Evolutionary conservation across 1,140 invertebrate species (phyloP), one percentile per base, ranked within the genome.

Genomic region (Zaprionus taronus): DNA sequence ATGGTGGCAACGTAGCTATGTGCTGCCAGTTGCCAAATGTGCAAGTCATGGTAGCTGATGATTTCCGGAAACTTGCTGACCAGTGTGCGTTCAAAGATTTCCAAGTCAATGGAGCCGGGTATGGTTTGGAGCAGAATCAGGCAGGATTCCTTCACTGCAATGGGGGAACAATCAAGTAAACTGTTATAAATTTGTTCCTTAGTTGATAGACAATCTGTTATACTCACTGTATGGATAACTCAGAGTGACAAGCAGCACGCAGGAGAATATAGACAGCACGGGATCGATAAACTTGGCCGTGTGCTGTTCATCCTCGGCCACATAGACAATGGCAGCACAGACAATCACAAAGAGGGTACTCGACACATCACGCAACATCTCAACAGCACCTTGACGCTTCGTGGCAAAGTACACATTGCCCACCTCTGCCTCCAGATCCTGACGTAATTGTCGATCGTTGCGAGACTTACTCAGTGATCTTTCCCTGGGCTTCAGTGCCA

Each of bases 111-210:
- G 51, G 96, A 95, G 75, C 95, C 95, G 2, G 97, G 97, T 49
- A 97, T 97, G 2, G 96, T 97, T 93, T 97, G 96, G 2, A 97
- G 92, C 0, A 97, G 93, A 82, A 97, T 97, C 11, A 96, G 81
- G 17, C 96, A 95, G 5, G 96, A 96, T 93, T 97, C 96, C 92
- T 96, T 96, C 94, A 96, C 96, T 96, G 83, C 20, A 93, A 93
- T 72, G 2, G 47, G 1, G 72, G 71, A 51, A 44, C n/a, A 24
- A 1, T 28, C 4, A 14, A 7, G 20, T 15, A 14, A 34, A 12
- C 2, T 57, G 4, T 49, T 36, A 20, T 57, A 24, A 5, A 36
- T 14, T 6, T 26, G 12, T n/a, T 63, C 14, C 34, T 34, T 12
- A 12, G 9, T n/a, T 41, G 15, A 20, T 41, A 36, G 38, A 9